phyloP scores from a whole-genome alignment of 2,888 invertebrate species.

The Leuctra nigra region DNA sequence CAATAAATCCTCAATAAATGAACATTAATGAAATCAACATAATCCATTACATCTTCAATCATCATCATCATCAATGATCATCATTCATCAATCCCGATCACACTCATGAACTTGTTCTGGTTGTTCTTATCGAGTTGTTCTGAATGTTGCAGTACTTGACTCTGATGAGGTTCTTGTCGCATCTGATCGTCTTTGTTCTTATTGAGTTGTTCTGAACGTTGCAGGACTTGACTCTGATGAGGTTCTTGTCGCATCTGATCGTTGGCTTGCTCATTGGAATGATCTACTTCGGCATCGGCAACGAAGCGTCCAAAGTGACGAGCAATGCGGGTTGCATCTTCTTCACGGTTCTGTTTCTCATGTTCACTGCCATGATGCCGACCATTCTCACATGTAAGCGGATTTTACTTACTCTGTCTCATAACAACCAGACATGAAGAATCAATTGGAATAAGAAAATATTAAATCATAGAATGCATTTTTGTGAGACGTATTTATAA shows the following conservation, averaged over 20 bases:
- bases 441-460: no score
- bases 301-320: conserved; percentile 88
- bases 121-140: no score
- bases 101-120: no score
- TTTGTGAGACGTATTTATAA: no score
- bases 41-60: no score
- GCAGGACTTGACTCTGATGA: conserved; percentile 82
- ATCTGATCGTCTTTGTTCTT: conserved; percentile 61
- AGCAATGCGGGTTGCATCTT: conserved; percentile 95
- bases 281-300: conserved; percentile 88
- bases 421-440: neutral
- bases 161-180: conserved; percentile 77
- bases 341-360: conserved; percentile 92
- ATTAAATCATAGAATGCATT: no score
- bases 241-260: conserved; percentile 77
- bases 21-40: no score
- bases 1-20: no score
- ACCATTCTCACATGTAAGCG: conserved; percentile 91
- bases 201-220: conserved; percentile 15
- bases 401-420: no score
- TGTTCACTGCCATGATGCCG: conserved; percentile 98
- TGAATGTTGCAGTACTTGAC: conserved; percentile 71
- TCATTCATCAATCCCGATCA: no score
- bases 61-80: no score
- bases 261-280: conserved; percentile 89